Evolutionary conservation across 2,888 invertebrate genomes (phyloP), one percentile per base, ranked within the genome.

Genomic region (Adineta ricciae): DNA sequence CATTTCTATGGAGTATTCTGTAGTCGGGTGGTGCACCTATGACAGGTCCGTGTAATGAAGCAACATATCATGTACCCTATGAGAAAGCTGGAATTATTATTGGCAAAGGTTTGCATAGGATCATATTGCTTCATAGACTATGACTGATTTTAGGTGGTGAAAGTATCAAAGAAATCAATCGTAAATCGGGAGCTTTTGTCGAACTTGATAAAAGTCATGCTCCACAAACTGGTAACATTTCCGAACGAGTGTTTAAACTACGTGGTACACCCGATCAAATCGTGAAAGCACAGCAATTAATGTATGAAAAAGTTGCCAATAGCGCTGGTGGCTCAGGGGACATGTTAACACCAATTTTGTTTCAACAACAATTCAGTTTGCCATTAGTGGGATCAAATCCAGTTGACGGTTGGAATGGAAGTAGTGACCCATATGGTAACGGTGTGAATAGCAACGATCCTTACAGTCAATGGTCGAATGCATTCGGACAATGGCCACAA

Each of bases 31-130:
- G 64, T 54, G 9, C 85, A 49, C 38, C 41, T 1, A 32, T 36
- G 11, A 14, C 24, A 38, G 78, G 52, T 46, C 84, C 86, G 36
- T 41, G 52, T 46, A 54, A 88, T 83, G 94, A 96, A 89, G 95
- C 95, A 87, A 94, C 94, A 16, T 96, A 96, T 91, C 93, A 94
- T 86, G 96, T 99, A 83, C 96, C 97, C 84, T 95, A 95, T 84
- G 94, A 94, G 87, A 97, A 98, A 91, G 97, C 97, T 90, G 99
- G 99, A 64, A 94, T 96, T 87, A 95, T 97, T 86, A 97, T 97
- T 89, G 97, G 96, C 86, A 94, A 95, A 93, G 95, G 95, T 94
- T 88, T 89, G 90, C 87, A 16, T 52, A 32, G 1, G 4, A 19
- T 36, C 2, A 32, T 82, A 1, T 86, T 19, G 41, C 73, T 82